Base-by-base conservation (phyloP, 2,888 invertebrate genomes). In the Heliconius hortense region DNA sequence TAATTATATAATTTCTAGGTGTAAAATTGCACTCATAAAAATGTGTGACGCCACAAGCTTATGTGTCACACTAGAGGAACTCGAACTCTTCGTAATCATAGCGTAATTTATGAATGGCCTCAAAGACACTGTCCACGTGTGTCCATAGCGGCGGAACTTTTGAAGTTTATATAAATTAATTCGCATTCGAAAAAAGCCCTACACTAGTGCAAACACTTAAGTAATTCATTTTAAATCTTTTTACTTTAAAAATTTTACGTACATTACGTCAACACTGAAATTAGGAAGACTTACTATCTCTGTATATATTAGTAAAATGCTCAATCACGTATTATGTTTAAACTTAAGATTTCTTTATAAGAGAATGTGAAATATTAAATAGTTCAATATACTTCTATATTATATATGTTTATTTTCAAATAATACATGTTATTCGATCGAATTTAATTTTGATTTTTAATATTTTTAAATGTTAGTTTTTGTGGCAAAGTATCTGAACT, bases 221-320 rank as follows among this genome's bases (percentile, higher is more conserved):
- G 15, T 18, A 48, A 48, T 15, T 48, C 48, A 48, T 48, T 56
- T 56, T n/a, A 21, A 56, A 56, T n/a, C 10, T 56, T n/a, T 8
- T 56, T 56, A n/a, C 3, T 56, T 43, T n/a, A 53, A 10, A n/a
- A 4, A 3, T n/a, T n/a, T 56, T n/a, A 24, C 2, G 15, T 39
- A 39, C 39, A 35, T 39, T 60, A 35, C 28, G n/a, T 31, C 28
- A 69, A 28, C 31, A 69, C 56, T 69, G 69, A 31, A 56, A 69
- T 56, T 35, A 10, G 56, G 24, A 56, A 69, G 69, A 69, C 69
- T 69, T n/a, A 56, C 69, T 69, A 31, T 28, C 13, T 56, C 56
- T 69, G 69, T 69, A 69, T 56, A 69, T 69, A 69, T 53, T 69
- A 53, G 69, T 69, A n/a, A 56, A 69, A 69, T 69, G 69, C 69